Percentiles rank a stretch among this genome's conserved stretches.
Evolutionary conservation across 2,797 vertebrate species (phyloP).

Genomic region (Echiichthys vipera): DNA sequence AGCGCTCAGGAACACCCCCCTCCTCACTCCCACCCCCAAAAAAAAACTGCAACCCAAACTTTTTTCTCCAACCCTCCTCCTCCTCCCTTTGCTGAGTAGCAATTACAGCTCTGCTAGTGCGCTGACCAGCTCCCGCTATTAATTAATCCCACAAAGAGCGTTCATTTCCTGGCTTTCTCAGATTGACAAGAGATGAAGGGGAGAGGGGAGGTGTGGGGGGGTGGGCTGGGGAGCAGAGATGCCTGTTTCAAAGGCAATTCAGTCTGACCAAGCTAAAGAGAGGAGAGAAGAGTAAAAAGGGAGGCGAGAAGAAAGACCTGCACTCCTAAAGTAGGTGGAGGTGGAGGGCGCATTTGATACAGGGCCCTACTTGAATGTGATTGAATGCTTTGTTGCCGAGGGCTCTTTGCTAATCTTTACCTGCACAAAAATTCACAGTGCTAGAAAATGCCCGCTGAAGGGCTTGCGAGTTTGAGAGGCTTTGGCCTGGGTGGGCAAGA

Average conservation of each 20-base stretch:
- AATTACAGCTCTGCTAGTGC: constrained; percentile 92
- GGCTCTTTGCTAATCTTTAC: constrained; percentile 92
- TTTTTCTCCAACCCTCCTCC: constrained; percentile 81
- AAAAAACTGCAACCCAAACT: constrained; percentile 91
- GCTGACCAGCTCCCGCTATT: constrained; percentile 96
- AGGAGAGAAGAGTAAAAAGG: constrained; percentile 75
- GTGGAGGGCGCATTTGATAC: constrained; percentile 94
- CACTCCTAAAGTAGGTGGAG: constrained; percentile 86
- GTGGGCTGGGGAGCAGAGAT: constrained; percentile 83
- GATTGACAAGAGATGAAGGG: constrained; percentile 93
- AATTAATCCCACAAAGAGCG: constrained; percentile 99
- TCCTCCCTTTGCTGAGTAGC: constrained; percentile 90
- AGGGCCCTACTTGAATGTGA: constrained; percentile 89
- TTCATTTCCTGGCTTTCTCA: constrained; percentile 97
- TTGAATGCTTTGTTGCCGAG: constrained; percentile 92
- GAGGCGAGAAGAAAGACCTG: constrained; percentile 87
- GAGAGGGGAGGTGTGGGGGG: constrained; percentile 74
- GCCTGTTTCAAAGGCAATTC: constrained; percentile 93
- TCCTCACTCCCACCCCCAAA: constrained; percentile 9
- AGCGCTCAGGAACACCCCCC: constrained; percentile 84
- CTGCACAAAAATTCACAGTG: constrained; percentile 86
- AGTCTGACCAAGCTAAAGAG: constrained; percentile 89
- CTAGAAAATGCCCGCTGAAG: constrained; percentile 77
- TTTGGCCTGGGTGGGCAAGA: constrained; percentile 71
- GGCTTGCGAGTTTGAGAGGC: constrained; percentile 78